Evolutionary conservation across 35 echinoderm and acorn worm genomes (phyloP).

Genomic region (Ophiothrix spiculata): DNA sequence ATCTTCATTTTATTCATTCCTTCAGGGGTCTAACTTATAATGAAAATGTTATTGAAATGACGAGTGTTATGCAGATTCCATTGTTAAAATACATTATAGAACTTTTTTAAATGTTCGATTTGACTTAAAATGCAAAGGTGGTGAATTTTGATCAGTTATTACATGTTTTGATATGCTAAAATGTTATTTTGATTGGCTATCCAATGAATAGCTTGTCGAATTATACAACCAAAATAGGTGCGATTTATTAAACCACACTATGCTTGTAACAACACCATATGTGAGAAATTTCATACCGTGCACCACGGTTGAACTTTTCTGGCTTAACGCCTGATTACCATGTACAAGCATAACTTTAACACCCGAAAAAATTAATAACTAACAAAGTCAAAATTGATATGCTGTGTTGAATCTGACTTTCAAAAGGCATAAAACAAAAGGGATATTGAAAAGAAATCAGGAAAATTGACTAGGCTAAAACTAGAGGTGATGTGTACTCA

Average conservation of each 20-base stretch:
- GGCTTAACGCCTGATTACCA: neutral
- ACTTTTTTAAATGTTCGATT: no score
- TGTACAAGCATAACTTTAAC: slow-evolving; percentile 10
- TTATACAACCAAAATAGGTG: neutral
- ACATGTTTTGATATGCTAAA: slow-evolving; percentile 4
- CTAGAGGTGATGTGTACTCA: neutral
- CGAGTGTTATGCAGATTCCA: neutral
- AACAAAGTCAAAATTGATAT: slow-evolving; percentile 13
- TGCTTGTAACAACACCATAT: neutral
- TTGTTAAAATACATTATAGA: neutral
- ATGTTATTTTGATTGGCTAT: neutral
- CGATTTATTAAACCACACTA: neutral
- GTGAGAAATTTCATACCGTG: slow-evolving; percentile 1
- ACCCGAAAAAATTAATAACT: slow-evolving; percentile 12
- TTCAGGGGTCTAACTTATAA: no score
- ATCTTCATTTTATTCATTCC: neutral
- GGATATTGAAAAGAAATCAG: neutral
- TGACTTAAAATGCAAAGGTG: neutral
- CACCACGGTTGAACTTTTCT: slow-evolving; percentile 1
- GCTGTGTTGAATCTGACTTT: neutral
- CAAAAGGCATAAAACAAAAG: no score
- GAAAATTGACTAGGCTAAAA: neutral
- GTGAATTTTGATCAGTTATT: neutral
- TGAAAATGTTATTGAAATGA: no score
- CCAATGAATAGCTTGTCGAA: neutral